Evolutionary conservation across 2,888 invertebrate genomes (phyloP).

Genomic region (Eupithecia subfuscata): DNA sequence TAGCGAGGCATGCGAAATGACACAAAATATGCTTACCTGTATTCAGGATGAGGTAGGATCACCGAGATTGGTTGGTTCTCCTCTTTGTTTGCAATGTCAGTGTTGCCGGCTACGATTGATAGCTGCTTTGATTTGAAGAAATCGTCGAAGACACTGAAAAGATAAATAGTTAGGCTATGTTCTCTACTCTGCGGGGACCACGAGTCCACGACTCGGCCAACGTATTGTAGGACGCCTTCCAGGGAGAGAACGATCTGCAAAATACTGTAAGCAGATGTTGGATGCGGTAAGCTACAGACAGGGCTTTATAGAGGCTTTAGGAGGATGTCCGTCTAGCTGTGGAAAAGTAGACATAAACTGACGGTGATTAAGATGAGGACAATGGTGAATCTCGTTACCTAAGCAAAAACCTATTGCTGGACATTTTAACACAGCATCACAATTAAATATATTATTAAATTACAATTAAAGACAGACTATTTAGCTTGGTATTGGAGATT

Average conservation of each 20-base stretch:
- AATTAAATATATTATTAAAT: too few relatives aligned
- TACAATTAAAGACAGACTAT: too few relatives aligned
- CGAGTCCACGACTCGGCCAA: neutral
- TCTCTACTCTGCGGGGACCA: neutral
- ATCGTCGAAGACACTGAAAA: slow-evolving; percentile 85
- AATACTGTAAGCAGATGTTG: too few relatives aligned
- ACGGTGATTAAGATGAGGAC: neutral
- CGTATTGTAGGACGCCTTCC: too few relatives aligned
- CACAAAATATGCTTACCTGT: slow-evolving; percentile 74
- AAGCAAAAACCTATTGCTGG: neutral
- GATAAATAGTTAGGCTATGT: slow-evolving; percentile 28
- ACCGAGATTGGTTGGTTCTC: slow-evolving; percentile 74
- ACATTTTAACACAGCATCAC: neutral
- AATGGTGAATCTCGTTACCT: neutral
- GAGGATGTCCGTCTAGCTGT: neutral
- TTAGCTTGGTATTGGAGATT: too few relatives aligned
- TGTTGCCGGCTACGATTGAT: slow-evolving; percentile 87
- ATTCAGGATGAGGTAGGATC: slow-evolving; percentile 90
- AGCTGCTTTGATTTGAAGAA: slow-evolving; percentile 86
- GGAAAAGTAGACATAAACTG: neutral
- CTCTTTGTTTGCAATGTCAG: slow-evolving; percentile 86
- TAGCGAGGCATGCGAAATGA: neutral
- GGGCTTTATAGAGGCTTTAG: neutral
- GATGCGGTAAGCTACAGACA: neutral
- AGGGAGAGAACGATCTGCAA: too few relatives aligned